A percentile compares a stretch with the other conserved stretches of the same genome.
These are phyloP conservation scores for Sebastes jordani DNA, from an alignment of 2,797 vertebrate species.

Conservation along the genomic window DNA sequence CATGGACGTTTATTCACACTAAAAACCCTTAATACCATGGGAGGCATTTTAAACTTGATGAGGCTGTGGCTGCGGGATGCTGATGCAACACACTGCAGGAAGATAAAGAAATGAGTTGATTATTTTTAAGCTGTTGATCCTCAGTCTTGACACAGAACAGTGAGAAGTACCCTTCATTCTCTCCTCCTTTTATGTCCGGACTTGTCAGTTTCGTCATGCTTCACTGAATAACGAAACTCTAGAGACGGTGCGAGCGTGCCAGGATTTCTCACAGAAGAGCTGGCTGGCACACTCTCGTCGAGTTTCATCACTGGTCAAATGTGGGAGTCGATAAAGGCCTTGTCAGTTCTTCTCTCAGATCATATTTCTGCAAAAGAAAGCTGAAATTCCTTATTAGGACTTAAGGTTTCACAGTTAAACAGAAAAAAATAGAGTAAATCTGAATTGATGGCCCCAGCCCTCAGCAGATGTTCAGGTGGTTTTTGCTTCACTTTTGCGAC, in stretches of 20 bases:
- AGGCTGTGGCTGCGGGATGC: not conserved
- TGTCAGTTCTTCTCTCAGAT: slow-evolving; percentile 2
- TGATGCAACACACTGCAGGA: slow-evolving; percentile 8
- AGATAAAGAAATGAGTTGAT: slow-evolving; percentile 8
- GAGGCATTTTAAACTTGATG: slow-evolving; percentile 8
- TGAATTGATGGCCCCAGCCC: not conserved
- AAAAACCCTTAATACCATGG: not conserved
- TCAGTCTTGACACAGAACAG: slow-evolving; percentile 1
- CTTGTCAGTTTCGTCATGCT: slow-evolving; percentile 46
- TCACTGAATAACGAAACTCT: slow-evolving; percentile 31
- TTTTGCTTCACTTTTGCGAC: not conserved
- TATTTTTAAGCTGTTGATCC: slow-evolving; percentile 19
- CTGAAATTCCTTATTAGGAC: not conserved
- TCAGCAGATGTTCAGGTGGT: not conserved
- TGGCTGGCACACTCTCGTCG: slow-evolving; percentile 22
- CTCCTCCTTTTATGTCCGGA: slow-evolving; percentile 39
- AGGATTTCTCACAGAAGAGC: slow-evolving; percentile 32
- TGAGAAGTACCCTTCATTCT: slow-evolving; percentile 8
- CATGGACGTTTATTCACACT: slow-evolving; percentile 51
- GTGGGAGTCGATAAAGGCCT: slow-evolving; percentile 22
- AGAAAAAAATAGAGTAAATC: not conserved
- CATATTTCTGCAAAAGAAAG: slow-evolving; percentile 10
- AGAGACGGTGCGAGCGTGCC: slow-evolving; percentile 24
- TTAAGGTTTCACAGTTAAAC: not conserved
- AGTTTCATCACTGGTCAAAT: slow-evolving; percentile 41